Evolutionary conservation across 2,888 invertebrate genomes (phyloP).

Genomic region (Seira ritae): DNA sequence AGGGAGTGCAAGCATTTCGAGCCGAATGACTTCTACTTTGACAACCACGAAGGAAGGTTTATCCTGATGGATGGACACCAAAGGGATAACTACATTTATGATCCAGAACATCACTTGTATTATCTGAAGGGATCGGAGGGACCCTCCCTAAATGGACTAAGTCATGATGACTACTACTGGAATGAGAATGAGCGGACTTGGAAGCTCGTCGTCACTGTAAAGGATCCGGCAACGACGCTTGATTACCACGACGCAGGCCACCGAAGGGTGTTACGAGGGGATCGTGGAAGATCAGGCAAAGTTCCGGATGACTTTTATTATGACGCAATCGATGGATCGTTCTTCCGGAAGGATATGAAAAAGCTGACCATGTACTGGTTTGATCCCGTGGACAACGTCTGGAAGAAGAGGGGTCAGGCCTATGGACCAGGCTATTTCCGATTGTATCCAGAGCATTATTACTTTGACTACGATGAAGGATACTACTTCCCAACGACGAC

Average conservation of each 20-base stretch:
- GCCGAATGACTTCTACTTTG: conserved; percentile 52
- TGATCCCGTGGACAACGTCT: conserved; percentile 43
- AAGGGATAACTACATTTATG: conserved; percentile 42
- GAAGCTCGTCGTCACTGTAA: conserved; percentile 34
- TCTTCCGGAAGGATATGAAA: conserved; percentile 39
- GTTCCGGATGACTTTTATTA: conserved; percentile 59
- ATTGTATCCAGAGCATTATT: conserved; percentile 42
- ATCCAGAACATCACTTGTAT: conserved; percentile 24
- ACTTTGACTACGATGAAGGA: conserved; percentile 58
- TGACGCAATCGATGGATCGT: conserved; percentile 50
- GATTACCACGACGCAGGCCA: conserved; percentile 32
- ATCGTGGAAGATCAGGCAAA: conserved; percentile 50
- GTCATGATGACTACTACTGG: conserved; percentile 48
- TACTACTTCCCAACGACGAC: conserved; percentile 35
- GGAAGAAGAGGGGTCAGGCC: conserved; percentile 51
- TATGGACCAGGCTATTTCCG: conserved; percentile 45
- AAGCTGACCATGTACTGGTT: conserved; percentile 43
- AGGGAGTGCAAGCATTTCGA: conserved; percentile 44
- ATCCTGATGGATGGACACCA: conserved; percentile 21
- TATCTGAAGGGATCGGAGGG: conserved; percentile 47
- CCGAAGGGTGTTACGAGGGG: conserved; percentile 34
- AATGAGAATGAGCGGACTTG: conserved; percentile 34
- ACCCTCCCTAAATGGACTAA: conserved; percentile 50
- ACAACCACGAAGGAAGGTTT: conserved; percentile 45
- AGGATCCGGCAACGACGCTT: conserved; percentile 15